phyloP scores from a whole-genome alignment of 2,113 vertebrate species.

The Cavia aperea region DNA sequence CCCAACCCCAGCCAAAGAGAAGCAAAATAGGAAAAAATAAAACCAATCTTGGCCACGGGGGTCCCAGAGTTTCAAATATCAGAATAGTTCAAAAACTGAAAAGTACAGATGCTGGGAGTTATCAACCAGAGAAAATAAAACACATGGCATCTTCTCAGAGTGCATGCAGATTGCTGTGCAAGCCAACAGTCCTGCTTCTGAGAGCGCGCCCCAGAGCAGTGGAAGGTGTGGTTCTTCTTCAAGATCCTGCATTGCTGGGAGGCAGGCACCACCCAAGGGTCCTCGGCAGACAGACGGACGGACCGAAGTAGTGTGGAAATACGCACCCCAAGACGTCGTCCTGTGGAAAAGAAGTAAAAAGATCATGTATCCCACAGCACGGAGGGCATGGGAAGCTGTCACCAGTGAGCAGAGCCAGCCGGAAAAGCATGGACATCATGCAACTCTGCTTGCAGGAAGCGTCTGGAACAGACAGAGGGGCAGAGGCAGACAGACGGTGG shows the following conservation, averaged over 20 bases:
- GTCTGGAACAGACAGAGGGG: not conserved
- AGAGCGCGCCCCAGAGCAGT: rapidly evolving
- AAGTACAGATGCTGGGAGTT: too few relatives aligned
- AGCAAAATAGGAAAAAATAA: too few relatives aligned
- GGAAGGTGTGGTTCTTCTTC: not conserved
- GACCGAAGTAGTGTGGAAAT: rapidly evolving
- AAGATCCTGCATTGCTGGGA: rapidly evolving
- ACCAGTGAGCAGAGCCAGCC: not conserved
- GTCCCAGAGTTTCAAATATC: too few relatives aligned
- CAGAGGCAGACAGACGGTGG: not conserved
- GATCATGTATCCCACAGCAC: not conserved
- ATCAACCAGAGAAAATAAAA: too few relatives aligned
- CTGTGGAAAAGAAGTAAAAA: not conserved
- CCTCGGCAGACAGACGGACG: rapidly evolving
- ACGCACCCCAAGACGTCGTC: rapidly evolving
- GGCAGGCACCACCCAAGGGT: rapidly evolving
- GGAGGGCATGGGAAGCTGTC: not conserved
- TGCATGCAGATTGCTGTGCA: too few relatives aligned
- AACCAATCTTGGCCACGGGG: too few relatives aligned
- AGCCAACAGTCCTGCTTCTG: not conserved
- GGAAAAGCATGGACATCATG: too few relatives aligned
- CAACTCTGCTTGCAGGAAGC: not conserved
- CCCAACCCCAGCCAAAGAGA: too few relatives aligned
- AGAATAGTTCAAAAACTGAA: too few relatives aligned
- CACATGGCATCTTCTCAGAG: too few relatives aligned